Evolutionary conservation across 64 coral and sea anemone species (phyloP).

Genomic region (Cladopsammia gracilis): DNA sequence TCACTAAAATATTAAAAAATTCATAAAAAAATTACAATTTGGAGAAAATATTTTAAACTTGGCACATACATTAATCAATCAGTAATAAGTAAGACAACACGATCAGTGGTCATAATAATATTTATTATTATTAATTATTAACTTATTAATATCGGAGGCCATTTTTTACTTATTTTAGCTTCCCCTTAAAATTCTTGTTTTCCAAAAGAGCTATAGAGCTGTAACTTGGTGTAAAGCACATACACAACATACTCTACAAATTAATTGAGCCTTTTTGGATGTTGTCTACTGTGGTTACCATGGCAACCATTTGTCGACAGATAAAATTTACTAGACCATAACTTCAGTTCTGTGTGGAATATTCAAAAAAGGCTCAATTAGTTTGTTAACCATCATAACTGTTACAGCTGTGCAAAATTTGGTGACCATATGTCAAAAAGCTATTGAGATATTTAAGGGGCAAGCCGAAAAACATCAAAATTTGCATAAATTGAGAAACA

Average conservation of each 20-base stretch:
- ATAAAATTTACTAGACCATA: too few relatives aligned
- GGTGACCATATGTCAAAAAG: too few relatives aligned
- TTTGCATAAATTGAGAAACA: too few relatives aligned
- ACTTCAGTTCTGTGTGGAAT: too few relatives aligned
- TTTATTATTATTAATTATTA: constrained; percentile 64
- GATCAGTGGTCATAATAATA: constrained; percentile 37
- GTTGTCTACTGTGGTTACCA: too few relatives aligned
- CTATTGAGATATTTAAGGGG: constrained; percentile 64
- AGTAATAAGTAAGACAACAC: constrained; percentile 46
- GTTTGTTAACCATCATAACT: too few relatives aligned
- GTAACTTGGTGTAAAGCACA: constrained; percentile 67
- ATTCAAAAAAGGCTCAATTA: too few relatives aligned
- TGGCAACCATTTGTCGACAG: too few relatives aligned
- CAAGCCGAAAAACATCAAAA: too few relatives aligned
- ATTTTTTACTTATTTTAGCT: constrained; percentile 42
- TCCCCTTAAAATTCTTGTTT: constrained; percentile 60
- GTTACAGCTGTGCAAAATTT: too few relatives aligned
- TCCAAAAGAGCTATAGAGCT: constrained; percentile 51
- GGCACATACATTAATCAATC: constrained; percentile 47
- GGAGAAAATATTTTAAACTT: constrained; percentile 64
- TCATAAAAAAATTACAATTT: constrained; percentile 32
- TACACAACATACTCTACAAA: constrained; percentile 70
- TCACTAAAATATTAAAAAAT: constrained; percentile 34
- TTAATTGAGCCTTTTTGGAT: too few relatives aligned
- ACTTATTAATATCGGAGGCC: constrained; percentile 33